Base-by-base conservation (phyloP, 1,140 invertebrate genomes). In the Trissolcus basalis region DNA sequence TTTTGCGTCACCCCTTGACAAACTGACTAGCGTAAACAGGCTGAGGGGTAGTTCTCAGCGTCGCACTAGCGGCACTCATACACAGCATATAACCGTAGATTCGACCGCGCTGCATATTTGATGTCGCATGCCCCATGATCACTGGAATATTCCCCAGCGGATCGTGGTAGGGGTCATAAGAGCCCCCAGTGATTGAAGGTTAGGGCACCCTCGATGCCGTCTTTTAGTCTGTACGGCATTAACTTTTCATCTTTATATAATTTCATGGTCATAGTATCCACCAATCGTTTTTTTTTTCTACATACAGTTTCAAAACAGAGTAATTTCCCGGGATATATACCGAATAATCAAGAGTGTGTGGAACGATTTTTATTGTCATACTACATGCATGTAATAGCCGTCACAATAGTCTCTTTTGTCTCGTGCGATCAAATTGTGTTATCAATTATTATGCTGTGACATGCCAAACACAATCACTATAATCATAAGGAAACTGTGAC, bases 231-330 rank as follows among this genome's bases (percentile, higher is more conserved):
- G 51, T 71, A 50, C 54, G 36, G 68, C 81, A 88, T 88, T 87
- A 88, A 88, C 81, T 87, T 88, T 88, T 88, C 83, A 88, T 85
- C 80, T 86, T 87, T 88, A 87, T 88, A 85, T 83, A 85, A 87
- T 87, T 86, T 79, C 77, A 82, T 69, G 79, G 64, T 79, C 81
- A 80, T 79, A 79, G 49, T 63, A 71, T 68, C 56, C 64, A 47
- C 51, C 58, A 55, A 68, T 48, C 54, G 45, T 54, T 75, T 75
- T 35, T 54, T 75, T 75, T 39, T 72, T 45, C 64, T 63, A 39
- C 48, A 44, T 63, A 14, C 47, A 53, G 59, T 39, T 64, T 59
- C 49, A 68, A 14, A 55, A 50, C 51, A 35, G 49, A 15, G n/a
- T n/a, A n/a, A n/a, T n/a, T n/a, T n/a, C n/a, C n/a, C n/a, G n/a